Evolutionary conservation across 2,797 vertebrate genomes (phyloP), one percentile per base, ranked within the genome.

Genomic region (Saxicola maurus): DNA sequence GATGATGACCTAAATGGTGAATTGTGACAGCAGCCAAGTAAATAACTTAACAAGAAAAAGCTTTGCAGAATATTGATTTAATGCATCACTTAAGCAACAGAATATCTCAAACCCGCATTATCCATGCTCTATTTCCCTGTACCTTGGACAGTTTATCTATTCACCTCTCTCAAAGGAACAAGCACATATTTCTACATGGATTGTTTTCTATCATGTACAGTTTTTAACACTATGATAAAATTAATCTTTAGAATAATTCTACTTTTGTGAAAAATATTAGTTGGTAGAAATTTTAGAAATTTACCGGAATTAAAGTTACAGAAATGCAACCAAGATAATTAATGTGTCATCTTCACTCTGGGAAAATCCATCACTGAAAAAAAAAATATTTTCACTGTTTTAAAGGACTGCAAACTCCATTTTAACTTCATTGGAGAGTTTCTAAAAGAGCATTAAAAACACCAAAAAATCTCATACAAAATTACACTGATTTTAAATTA

Each of bases 41-140:
- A 98, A 98, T 96, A 98, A 97, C 96, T 97, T 97, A 98, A 98
- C 97, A 98, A 97, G 97, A 95, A 97, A 98, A 98, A 97, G 97
- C 98, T 98, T 98, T 98, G 97, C 96, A 96, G 98, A 98, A 98
- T 98, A 98, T 98, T 98, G 98, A 99, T 98, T 98, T 98, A 98
- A 99, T 98, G 98, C 97, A 96, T 98, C 98, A 96, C 97, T 98
- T 96, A 98, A 96, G 97, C 97, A 97, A 96, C 96, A 97, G 96
- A 98, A 97, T 98, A 98, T 98, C 97, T 96, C 96, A 96, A 92
- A 97, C 97, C 96, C 97, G 75, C 96, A 98, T 99, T 99, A 98
- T 98, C 90, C 97, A 98, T 96, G 98, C 98, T 98, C 98, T 98
- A 98, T 98, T 99, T 99, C 97, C 96, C 97, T 97, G 93, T 97